These are phyloP conservation scores for Mesitornis unicolor DNA, from an alignment of 2,113 vertebrate genomes.

Conservation along the genomic window DNA sequence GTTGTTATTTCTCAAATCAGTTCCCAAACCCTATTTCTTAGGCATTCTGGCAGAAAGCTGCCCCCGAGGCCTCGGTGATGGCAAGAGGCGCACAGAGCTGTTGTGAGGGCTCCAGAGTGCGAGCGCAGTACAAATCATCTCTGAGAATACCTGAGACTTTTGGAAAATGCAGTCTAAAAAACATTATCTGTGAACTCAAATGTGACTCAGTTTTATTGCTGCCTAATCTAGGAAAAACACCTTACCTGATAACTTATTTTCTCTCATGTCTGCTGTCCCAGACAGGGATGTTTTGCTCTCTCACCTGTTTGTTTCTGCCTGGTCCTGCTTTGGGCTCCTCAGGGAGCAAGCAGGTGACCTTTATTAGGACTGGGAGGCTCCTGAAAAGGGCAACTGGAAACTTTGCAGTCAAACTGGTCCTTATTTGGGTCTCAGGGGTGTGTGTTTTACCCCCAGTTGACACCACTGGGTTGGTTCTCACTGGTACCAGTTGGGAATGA, in stretches of 20 bases:
- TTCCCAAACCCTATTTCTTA: neutral
- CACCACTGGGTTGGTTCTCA: neutral
- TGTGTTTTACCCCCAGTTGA: neutral
- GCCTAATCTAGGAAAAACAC: neutral
- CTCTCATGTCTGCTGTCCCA: neutral
- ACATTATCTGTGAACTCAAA: neutral
- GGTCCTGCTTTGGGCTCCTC: neutral
- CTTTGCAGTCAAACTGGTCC: rapidly evolving
- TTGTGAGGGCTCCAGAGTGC: neutral
- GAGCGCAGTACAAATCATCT: neutral
- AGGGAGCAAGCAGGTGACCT: neutral
- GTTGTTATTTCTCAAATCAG: neutral
- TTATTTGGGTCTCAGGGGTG: neutral
- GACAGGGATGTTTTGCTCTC: neutral
- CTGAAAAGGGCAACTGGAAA: neutral
- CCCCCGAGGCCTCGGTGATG: neutral
- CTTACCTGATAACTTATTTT: neutral
- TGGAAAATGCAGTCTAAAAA: neutral
- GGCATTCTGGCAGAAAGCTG: neutral
- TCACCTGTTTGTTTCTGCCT: neutral
- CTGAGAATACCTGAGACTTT: neutral
- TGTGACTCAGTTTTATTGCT: neutral
- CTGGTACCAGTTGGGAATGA: rapidly evolving
- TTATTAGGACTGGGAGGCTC: neutral
- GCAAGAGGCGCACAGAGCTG: no score